A percentile compares a stretch with the other conserved stretches of the same genome.
Evolutionary conservation across 2,113 vertebrate genomes (phyloP).

Genomic region (Rhadina sibilatrix): DNA sequence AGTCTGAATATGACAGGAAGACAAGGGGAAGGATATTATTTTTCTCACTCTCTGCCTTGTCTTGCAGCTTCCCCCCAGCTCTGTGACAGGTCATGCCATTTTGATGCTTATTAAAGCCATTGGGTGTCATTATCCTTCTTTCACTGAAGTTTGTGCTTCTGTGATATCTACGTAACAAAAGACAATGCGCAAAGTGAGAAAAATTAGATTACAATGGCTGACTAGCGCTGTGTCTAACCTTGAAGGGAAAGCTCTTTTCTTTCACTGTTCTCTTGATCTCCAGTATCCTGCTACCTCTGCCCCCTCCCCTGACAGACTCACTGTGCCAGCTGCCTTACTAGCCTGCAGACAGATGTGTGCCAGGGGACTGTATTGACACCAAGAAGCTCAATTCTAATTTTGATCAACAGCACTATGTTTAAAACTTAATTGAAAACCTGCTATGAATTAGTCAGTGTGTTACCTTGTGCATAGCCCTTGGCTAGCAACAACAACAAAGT

Average conservation of each 20-base stretch:
- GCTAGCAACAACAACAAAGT: neutral
- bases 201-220: neutral
- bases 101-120: neutral
- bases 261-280: neutral
- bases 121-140: neutral
- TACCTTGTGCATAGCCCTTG: neutral
- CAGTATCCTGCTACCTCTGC: neutral
- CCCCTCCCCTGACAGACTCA: neutral
- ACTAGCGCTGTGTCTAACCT: neutral
- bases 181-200: neutral
- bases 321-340: neutral
- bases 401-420: neutral
- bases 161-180: neutral
- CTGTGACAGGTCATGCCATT: neutral
- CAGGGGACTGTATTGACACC: neutral
- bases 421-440: neutral
- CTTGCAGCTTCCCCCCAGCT: neutral
- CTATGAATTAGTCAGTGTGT: neutral
- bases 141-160: neutral
- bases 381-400: neutral
- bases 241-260: neutral
- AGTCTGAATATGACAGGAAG: neutral
- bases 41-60: neutral
- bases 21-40: neutral
- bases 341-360: neutral